phyloP scores from a whole-genome alignment of 1,140 invertebrate species.

The Branchinecta lynchi region DNA sequence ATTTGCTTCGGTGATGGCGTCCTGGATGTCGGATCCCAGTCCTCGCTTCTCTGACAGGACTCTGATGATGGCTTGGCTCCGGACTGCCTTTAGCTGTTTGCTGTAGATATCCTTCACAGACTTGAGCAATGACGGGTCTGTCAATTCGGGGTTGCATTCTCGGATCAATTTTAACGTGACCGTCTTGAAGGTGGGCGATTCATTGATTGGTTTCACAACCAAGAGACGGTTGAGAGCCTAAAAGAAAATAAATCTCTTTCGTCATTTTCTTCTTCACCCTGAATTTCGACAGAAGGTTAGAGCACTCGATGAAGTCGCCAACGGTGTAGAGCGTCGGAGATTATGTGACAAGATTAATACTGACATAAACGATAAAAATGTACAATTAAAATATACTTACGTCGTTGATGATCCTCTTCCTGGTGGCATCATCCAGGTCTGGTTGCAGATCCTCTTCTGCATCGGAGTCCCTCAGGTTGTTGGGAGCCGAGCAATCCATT shows the following conservation, averaged over 20 bases:
- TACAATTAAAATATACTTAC: background rate
- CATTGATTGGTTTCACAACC: background rate
- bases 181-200: background rate
- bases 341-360: too few species aligned
- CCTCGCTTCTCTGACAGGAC: background rate
- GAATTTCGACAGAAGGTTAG: background rate
- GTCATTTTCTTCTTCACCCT: background rate
- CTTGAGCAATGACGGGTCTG: background rate
- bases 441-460: background rate
- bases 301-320: too few species aligned
- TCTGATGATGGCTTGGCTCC: background rate
- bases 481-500: background rate
- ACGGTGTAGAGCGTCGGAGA: too few species aligned
- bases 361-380: background rate
- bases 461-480: background rate
- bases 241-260: background rate
- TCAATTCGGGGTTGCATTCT: background rate
- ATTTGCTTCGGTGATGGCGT: background rate
- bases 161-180: background rate
- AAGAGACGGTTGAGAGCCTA: slow-evolving; percentile 3
- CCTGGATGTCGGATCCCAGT: background rate
- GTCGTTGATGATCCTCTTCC: slow-evolving; percentile 4
- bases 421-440: background rate
- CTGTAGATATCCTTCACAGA: background rate
- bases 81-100: background rate